Evolutionary conservation across 2,797 vertebrate genomes (phyloP), one percentile per base, ranked within the genome.

Genomic region (Gouania willdenowi): DNA sequence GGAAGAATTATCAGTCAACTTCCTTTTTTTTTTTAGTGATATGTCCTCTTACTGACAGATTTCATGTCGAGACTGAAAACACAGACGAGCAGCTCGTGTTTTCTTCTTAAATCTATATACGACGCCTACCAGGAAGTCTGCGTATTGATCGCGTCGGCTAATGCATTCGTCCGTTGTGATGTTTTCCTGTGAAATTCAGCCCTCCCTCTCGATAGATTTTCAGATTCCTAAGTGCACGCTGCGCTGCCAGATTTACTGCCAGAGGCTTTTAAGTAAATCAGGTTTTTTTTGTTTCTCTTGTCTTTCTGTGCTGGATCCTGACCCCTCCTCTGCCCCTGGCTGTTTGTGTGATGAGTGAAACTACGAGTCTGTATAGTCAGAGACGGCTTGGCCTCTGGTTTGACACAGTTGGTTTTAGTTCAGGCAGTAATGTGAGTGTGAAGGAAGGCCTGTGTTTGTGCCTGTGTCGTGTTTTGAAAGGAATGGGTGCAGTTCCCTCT

Each of bases 71-170:
- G 26, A 23, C 38, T 34, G 43, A 15, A 41, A 38, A 51, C 16
- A 31, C 56, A 35, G 15, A 32, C 39, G 51, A 14, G 40, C 7
- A 12, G 47, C 25, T 26, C 21, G 1, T 4, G 26, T 33, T 65
- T 65, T 22, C 24, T 9, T 40, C 41, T 20, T 20, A 20, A 20
- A 20, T 20, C 19, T 19, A 5, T 20, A 50, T 14, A 56, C 41
- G 2, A 36, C 5, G 6, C 47, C 23, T 26, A 37, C 22, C 16
- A 41, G 28, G 44, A 52, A 39, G 55, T 24, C 30, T 6, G 41
- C 4, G 2, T 72, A 79, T 83, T 50, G 73, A 83, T 71, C 48
- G 30, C 44, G 18, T 36, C 11, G 25, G 24, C 54, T 54, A 56
- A 66, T 65, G 53, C 38, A 41, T 53, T 69, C 30, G 25, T 67